phyloP scores from a whole-genome alignment of 2,888 invertebrate species.

The Drosophila trichaetosa region DNA sequence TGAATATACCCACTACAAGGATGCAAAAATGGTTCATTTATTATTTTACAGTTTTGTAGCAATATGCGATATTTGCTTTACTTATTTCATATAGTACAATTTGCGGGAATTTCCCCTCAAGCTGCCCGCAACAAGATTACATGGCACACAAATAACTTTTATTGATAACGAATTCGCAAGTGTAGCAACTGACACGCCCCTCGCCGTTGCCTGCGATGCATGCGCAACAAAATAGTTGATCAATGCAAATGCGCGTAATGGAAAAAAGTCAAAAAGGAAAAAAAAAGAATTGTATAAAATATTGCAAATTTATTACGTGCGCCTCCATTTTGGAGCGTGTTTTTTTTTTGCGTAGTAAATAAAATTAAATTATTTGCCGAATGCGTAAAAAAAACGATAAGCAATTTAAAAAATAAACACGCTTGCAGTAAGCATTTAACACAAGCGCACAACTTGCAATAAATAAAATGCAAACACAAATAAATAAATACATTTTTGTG shows the following conservation, averaged over 20 bases:
- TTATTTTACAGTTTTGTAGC: neutral
- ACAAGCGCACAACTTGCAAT: slow-evolving; percentile 40
- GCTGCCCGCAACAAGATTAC: slow-evolving; percentile 42
- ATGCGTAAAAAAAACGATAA: slow-evolving; percentile 64
- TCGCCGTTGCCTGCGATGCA: neutral
- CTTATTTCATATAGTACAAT: neutral
- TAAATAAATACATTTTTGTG: slow-evolving; percentile 59
- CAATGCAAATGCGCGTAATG: slow-evolving; percentile 57
- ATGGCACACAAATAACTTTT: slow-evolving; percentile 62
- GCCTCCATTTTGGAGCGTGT: slow-evolving; percentile 27
- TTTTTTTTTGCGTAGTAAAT: slow-evolving; percentile 62
- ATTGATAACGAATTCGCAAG: slow-evolving; percentile 73
- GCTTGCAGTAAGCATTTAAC: slow-evolving; percentile 55
- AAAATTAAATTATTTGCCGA: slow-evolving; percentile 75
- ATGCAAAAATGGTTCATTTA: neutral
- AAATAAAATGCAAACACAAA: slow-evolving; percentile 58
- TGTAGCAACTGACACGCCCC: slow-evolving; percentile 27
- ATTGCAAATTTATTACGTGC: slow-evolving; percentile 68
- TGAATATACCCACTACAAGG: neutral
- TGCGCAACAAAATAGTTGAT: slow-evolving; percentile 35
- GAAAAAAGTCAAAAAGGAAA: slow-evolving; percentile 27
- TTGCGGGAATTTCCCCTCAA: slow-evolving; percentile 10
- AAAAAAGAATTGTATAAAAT: slow-evolving; percentile 39
- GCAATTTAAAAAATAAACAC: slow-evolving; percentile 78
- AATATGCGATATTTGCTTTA: neutral